These are phyloP conservation scores for Andrena praecox DNA, from an alignment of 2,888 invertebrate genomes.

Conservation along the genomic window DNA sequence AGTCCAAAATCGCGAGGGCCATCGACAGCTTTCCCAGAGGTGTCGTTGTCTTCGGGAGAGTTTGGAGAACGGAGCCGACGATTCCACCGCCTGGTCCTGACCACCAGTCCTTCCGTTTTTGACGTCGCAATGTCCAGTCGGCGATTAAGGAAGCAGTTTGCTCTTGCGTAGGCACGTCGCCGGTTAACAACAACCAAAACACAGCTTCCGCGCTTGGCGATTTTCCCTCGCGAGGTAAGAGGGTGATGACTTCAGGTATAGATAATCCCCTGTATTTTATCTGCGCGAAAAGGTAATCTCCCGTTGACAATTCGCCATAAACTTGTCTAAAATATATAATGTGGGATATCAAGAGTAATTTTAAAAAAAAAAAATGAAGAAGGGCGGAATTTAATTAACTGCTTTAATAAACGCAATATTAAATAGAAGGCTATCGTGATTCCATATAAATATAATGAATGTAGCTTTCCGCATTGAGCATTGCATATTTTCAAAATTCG, in stretches of 20 bases:
- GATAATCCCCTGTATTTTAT: conserved; percentile 78
- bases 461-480: too few relatives aligned
- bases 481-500: too few relatives aligned
- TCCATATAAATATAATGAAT: too few relatives aligned
- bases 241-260: conserved; percentile 76
- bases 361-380: too few relatives aligned
- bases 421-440: too few relatives aligned
- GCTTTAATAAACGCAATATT: too few relatives aligned
- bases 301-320: too few relatives aligned
- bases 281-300: conserved; percentile 34
- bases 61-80: conserved; percentile 69
- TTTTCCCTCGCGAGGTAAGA: conserved; percentile 77
- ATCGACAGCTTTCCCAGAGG: conserved; percentile 76
- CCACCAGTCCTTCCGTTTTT: conserved; percentile 75
- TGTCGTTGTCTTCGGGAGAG: conserved; percentile 72
- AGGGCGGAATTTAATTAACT: too few relatives aligned
- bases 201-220: conserved; percentile 80
- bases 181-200: conserved; percentile 80
- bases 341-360: too few relatives aligned
- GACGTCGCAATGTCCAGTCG: conserved; percentile 78
- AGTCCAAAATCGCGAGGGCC: conserved; percentile 74
- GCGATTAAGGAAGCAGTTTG: conserved; percentile 77
- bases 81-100: conserved; percentile 69
- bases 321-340: too few relatives aligned
- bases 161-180: conserved; percentile 79